phyloP scores from a whole-genome alignment of 2,888 invertebrate species.

The Ormyrus nitidulus region DNA sequence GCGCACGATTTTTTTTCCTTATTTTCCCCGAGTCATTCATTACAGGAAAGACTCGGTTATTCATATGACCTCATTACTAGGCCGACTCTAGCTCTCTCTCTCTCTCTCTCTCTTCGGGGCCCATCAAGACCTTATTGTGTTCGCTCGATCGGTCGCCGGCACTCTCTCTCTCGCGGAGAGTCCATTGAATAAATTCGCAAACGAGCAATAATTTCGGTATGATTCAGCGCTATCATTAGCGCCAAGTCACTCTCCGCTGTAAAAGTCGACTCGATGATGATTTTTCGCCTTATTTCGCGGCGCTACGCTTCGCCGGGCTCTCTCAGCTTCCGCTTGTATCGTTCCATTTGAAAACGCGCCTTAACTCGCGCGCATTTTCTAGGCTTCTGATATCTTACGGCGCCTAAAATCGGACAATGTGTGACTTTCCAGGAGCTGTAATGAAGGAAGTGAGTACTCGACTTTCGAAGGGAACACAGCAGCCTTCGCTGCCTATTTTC shows the following conservation, averaged over 20 bases:
- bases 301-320: not conserved
- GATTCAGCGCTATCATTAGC: conserved; percentile 41
- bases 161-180: not conserved
- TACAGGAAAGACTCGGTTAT: conserved; percentile 45
- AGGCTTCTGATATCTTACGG: too few species aligned
- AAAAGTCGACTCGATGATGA: conserved; percentile 12
- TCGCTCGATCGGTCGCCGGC: not conserved
- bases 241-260: conserved; percentile 11
- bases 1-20: not conserved
- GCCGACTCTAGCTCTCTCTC: not conserved
- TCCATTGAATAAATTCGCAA: conserved; percentile 47
- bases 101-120: not conserved
- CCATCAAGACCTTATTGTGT: conserved; percentile 40
- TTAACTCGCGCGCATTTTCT: too few species aligned
- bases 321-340: conserved; percentile 3
- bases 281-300: conserved; percentile 17
- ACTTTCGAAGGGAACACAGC: too few species aligned
- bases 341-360: not conserved
- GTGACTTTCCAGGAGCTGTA: not conserved
- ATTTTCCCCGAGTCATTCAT: conserved; percentile 22
- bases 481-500: too few species aligned
- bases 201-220: conserved; percentile 48
- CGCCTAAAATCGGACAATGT: not conserved
- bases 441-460: not conserved
- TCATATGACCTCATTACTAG: conserved; percentile 48